These are phyloP conservation scores for Toxonevra muliebris DNA, from an alignment of 2,888 invertebrate species.

Conservation along the genomic window DNA sequence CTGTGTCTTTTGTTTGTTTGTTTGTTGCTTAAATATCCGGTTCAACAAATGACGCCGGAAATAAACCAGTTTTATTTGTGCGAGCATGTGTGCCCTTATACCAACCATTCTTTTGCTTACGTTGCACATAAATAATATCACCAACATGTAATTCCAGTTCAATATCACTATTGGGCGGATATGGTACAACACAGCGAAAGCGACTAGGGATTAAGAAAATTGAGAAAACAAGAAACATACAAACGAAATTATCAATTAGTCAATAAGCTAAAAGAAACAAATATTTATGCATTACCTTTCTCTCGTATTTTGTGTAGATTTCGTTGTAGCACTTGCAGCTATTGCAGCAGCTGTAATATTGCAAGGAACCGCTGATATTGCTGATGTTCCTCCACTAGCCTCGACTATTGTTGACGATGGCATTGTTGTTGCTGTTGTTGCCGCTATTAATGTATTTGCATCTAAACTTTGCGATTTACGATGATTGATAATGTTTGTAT, in stretches of 20 bases:
- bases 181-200: constrained; percentile 91
- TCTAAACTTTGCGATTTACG: constrained; percentile 87
- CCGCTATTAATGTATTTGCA: constrained; percentile 67
- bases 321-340: constrained; percentile 59
- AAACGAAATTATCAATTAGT: not conserved
- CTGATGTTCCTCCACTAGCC: constrained; percentile 22
- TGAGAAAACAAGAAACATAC: not conserved
- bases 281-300: constrained; percentile 56
- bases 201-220: constrained; percentile 59
- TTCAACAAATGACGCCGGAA: constrained; percentile 94
- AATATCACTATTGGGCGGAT: constrained; percentile 93
- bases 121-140: constrained; percentile 90
- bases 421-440: constrained; percentile 37
- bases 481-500: constrained; percentile 67
- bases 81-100: constrained; percentile 91
- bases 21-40: constrained; percentile 63
- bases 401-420: constrained; percentile 18
- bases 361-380: constrained; percentile 35
- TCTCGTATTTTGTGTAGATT: constrained; percentile 64
- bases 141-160: constrained; percentile 90
- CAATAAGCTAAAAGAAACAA: not conserved
- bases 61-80: constrained; percentile 91
- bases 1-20: not conserved
- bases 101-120: constrained; percentile 95
- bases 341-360: constrained; percentile 54